Evolutionary conservation across 2,888 invertebrate species (phyloP), one percentile per base, ranked within the genome.

Genomic region (Netelia melanura): DNA sequence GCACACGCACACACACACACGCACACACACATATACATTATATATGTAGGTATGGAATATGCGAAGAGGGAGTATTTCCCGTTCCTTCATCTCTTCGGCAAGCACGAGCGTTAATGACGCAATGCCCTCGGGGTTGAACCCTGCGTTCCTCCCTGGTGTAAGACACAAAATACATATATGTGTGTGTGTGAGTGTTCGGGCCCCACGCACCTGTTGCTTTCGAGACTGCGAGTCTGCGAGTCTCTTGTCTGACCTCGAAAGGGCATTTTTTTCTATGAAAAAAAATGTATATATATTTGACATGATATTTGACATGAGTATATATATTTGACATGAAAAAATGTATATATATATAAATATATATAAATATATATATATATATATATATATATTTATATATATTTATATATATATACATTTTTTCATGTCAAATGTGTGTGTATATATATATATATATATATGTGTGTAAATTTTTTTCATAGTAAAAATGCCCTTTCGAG

Each of bases 91-190:
- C 10, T 72, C 52, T 65, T 43, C 56, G 58, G 38, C 21, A 61
- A 71, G 79, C 82, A 76, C 82, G 82, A 76, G 85, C 76, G 82
- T 85, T 85, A 85, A 85, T 85, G 85, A 82, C 85, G 76, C 79
- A 80, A 85, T 80, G 82, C 71, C 75, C 79, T 76, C 62, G 67
- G 79, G 85, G 79, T 56, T 85, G 75, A 82, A 80, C 75, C 72
- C 75, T 54, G 54, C 58, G 80, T 64, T 70, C 52, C 44, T 65
- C 56, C 72, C 71, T 76, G 38, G 71, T 58, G 75, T 80, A 75
- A 82, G 82, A 65, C 81, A 76, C 81, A 81, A 64, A 70, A 75
- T 10, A 10, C 25, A 3, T 10, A 23, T 25, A 11, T 25, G 10
- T 25, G n/a, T 3, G 62, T 14, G 30, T 62, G 62, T 25, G 62